Conservation (phyloP, 2,888 invertebrate species). For the Leucophenga maculata region DNA sequence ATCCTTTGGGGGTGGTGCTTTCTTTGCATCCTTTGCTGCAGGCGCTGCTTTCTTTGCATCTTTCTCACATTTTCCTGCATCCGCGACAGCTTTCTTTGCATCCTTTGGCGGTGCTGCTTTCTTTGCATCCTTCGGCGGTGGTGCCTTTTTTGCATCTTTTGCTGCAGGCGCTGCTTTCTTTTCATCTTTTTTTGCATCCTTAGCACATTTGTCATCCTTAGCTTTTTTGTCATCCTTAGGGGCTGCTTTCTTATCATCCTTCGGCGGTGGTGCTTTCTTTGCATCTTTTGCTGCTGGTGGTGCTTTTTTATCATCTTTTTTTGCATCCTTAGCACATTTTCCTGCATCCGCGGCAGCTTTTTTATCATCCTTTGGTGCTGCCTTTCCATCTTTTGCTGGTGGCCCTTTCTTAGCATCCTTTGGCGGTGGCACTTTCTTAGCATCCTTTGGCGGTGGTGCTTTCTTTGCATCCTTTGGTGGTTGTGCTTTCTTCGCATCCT, state of each 20-base stretch:
- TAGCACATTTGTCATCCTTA: not conserved
- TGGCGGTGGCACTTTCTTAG: not conserved
- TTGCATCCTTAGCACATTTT: not conserved
- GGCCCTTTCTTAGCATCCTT: not conserved
- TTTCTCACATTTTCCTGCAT: no score
- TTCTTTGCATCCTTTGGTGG: not conserved
- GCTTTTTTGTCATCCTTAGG: not conserved
- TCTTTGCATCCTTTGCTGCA: no score
- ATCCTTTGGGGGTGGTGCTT: not conserved
- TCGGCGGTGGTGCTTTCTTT: not conserved
- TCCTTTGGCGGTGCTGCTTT: not conserved
- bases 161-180: no score
- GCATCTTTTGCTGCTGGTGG: not conserved
- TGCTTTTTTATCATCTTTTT: no score
- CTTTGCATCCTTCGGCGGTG: not conserved
- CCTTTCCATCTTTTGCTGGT: slow-evolving; percentile 11
- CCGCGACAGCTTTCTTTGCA: slow-evolving; percentile 25
- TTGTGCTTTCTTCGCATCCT: no score
- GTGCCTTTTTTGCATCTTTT: slow-evolving; percentile 20
- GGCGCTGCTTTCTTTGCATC: no score
- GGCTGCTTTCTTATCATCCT: not conserved
- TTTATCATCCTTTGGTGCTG: slow-evolving; percentile 26
- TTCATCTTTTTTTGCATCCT: slow-evolving; percentile 6
- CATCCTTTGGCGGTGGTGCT: not conserved
- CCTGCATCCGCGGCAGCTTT: not conserved